Evolutionary conservation across 2,797 vertebrate species (phyloP).

Genomic region (Falco cherrug): DNA sequence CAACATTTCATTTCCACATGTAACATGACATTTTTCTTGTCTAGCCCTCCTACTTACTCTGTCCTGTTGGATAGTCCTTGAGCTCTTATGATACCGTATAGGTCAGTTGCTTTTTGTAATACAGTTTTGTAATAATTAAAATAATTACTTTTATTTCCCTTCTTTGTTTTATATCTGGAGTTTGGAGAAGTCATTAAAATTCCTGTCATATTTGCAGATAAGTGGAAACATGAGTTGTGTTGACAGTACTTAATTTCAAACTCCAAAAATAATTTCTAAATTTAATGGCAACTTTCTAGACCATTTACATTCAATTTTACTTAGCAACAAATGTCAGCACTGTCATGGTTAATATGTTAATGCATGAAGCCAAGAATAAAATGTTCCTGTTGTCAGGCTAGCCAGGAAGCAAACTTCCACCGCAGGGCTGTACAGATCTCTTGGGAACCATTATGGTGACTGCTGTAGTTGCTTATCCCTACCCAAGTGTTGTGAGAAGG

Average conservation of each 20-base stretch:
- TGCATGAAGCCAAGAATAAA: constrained; percentile 15
- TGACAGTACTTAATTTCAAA: constrained; percentile 50
- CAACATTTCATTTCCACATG: background rate
- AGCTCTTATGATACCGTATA: background rate
- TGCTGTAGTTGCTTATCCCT: background rate
- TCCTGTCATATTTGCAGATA: background rate
- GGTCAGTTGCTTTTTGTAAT: background rate
- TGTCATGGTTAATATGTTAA: constrained; percentile 46
- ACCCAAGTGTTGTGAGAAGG: background rate
- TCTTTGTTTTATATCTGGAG: background rate
- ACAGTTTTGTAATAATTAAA: constrained; percentile 8
- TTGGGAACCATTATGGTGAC: background rate
- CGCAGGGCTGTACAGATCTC: background rate
- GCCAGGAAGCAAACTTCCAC: background rate
- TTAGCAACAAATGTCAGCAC: constrained; percentile 41
- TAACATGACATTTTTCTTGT: background rate
- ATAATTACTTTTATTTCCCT: background rate
- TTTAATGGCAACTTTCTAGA: constrained; percentile 48
- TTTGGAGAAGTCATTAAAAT: constrained; percentile 33
- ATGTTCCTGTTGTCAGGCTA: constrained; percentile 3
- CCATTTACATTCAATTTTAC: constrained; percentile 21
- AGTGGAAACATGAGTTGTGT: constrained; percentile 31
- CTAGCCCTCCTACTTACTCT: background rate
- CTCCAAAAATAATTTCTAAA: constrained; percentile 47
- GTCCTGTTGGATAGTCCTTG: background rate